Base-by-base conservation (phyloP, 2,113 vertebrate genomes). In the Chloropsis hardwickii region DNA sequence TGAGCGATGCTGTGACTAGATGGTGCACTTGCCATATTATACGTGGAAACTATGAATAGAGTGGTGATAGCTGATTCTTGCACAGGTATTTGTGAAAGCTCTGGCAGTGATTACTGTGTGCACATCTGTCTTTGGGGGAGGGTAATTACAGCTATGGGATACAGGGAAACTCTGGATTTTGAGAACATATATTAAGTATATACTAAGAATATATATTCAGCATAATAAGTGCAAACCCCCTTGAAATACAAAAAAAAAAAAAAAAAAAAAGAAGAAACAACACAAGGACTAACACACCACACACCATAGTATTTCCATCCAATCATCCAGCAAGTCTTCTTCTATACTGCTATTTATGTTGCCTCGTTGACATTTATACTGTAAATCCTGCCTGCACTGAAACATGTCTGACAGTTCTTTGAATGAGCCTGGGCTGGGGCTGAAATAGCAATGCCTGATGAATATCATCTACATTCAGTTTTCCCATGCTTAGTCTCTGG, bases 21-120 rank as follows among this genome's bases (percentile, higher is more conserved):
- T 95, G 90, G 87, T 96, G 93, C 95, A 95, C 87, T 97, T 93
- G 74, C 67, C 79, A 95, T 88, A 84, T 66, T 51, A 40, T 93
- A 65, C n/a, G 37, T 33, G 51, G 35, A 60, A 95, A 65, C 15
- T 24, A 20, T 28, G 27, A 88, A 4, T 2, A 65, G 53, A 82
- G 35, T 44, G 20, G 6, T 42, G 33, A 60, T 22, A 87, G 39
- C 87, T 92, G 45, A 39, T 80, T 33, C 42, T 72, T 33, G 65
- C 35, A 42, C 42, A 80, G 79, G 67, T 88, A 77, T 76, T 81
- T 90, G 29, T 73, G 76, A 88, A 70, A 65, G 58, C 40, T 60
- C 56, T 73, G 24, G 8, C 77, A 57, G 29, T 44, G 73, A 72
- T 45, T 76, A n/a, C 14, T 72, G 4, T 39, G 12, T 62, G 42